Conservation (phyloP, 2,797 vertebrate species). For the Apogon talboti region DNA sequence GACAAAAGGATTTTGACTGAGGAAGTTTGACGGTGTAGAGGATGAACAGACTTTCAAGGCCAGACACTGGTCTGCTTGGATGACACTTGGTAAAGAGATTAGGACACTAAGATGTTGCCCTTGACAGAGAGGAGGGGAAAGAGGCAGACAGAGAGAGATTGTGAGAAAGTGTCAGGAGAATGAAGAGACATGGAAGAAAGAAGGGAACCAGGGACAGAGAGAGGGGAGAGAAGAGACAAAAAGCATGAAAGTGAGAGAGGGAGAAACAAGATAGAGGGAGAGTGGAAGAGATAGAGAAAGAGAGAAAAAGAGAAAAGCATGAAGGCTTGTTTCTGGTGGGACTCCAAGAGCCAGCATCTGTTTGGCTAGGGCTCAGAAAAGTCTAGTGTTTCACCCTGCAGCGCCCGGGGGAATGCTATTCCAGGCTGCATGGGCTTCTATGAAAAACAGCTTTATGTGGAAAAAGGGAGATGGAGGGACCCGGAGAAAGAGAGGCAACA, state of each 20-base stretch:
- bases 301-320: slow-evolving; percentile 72
- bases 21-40: slow-evolving; percentile 42
- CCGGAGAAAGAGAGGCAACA: slow-evolving; percentile 73
- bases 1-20: slow-evolving; percentile 52
- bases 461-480: slow-evolving; percentile 83
- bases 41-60: slow-evolving; percentile 45
- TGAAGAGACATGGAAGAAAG: slow-evolving; percentile 61
- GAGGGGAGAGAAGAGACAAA: slow-evolving; percentile 56
- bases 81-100: slow-evolving; percentile 57
- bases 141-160: slow-evolving; percentile 52
- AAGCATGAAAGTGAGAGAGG: slow-evolving; percentile 65
- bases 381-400: slow-evolving; percentile 87
- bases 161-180: slow-evolving; percentile 64
- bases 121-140: slow-evolving; percentile 55
- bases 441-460: slow-evolving; percentile 90
- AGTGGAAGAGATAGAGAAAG: slow-evolving; percentile 56
- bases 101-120: slow-evolving; percentile 65
- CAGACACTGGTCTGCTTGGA: slow-evolving; percentile 57
- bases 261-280: slow-evolving; percentile 47
- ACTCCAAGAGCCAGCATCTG: slow-evolving; percentile 86
- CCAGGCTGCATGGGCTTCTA: slow-evolving; percentile 85
- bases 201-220: slow-evolving; percentile 52
- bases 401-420: slow-evolving; percentile 86
- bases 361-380: slow-evolving; percentile 85
- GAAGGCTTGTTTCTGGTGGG: slow-evolving; percentile 84